Conservation (phyloP, 1,140 invertebrate genomes). For the Cryptotermes secundus region DNA sequence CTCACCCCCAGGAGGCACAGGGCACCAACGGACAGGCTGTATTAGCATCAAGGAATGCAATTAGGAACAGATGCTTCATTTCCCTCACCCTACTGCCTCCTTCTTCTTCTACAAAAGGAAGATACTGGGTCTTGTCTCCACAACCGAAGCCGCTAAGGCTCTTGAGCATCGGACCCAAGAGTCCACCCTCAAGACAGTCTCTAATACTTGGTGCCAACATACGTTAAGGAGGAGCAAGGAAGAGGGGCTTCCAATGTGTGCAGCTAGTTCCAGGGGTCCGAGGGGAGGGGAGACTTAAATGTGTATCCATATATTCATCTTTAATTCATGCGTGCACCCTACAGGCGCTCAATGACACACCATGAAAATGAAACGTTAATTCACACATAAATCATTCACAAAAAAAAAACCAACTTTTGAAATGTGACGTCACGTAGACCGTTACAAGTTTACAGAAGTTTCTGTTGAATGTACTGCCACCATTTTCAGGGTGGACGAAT, state of each 20-base stretch:
- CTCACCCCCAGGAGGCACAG: background rate
- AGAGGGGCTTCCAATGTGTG: background rate
- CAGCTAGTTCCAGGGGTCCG: too few species aligned
- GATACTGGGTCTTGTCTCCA: background rate
- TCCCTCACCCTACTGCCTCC: conserved; percentile 13
- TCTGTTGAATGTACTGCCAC: too few species aligned
- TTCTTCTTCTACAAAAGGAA: background rate
- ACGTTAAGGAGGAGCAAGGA: background rate
- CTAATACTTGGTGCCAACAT: conserved; percentile 22
- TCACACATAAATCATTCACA: background rate
- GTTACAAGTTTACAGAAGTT: too few species aligned
- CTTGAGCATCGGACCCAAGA: background rate
- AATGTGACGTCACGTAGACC: too few species aligned
- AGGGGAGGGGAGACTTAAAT: background rate
- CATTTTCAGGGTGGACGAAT: too few species aligned
- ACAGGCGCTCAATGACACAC: background rate
- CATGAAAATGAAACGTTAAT: background rate
- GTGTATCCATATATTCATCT: background rate
- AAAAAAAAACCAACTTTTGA: too few species aligned
- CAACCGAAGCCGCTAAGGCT: background rate
- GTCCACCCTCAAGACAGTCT: conserved; percentile 25
- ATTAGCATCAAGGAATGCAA: conserved; percentile 39
- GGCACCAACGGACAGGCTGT: conserved; percentile 36
- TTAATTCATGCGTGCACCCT: background rate
- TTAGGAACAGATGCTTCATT: conserved; percentile 37